These are phyloP conservation scores for Poecilia latipinna DNA, from an alignment of 2,113 vertebrate species.

Conservation along the genomic window DNA sequence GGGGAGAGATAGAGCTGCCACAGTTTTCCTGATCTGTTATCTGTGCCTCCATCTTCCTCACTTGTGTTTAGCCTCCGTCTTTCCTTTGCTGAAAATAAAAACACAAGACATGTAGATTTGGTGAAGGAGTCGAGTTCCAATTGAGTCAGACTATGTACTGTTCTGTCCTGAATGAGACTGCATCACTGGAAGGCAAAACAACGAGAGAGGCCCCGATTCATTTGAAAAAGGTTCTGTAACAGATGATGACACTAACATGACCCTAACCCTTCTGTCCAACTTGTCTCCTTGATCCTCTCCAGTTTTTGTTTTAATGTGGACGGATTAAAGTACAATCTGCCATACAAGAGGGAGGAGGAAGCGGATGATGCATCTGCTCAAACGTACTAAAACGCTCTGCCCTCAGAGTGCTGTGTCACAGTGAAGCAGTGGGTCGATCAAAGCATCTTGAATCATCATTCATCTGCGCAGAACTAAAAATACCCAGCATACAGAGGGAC, in stretches of 20 bases:
- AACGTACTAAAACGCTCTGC: conserved; percentile 4
- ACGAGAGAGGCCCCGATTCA: conserved; percentile 7
- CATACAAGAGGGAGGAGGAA: conserved; percentile 9
- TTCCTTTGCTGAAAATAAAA: conserved; percentile 3
- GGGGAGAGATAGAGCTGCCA: conserved; percentile 41
- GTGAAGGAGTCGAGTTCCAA: neutral
- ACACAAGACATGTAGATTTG: neutral
- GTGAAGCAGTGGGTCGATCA: conserved; percentile 28
- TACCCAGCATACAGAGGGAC: neutral
- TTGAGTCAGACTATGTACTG: conserved; percentile 10
- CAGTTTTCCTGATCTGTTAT: conserved; percentile 48
- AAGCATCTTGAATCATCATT: conserved; percentile 38
- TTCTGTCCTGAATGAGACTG: conserved; percentile 24
- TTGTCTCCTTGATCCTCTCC: neutral
- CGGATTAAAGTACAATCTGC: conserved; percentile 4
- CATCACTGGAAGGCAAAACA: conserved; percentile 22
- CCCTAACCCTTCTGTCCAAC: neutral
- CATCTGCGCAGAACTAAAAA: conserved; percentile 25
- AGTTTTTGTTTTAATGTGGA: neutral
- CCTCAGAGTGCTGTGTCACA: conserved; percentile 53
- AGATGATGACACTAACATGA: neutral
- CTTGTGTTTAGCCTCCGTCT: neutral
- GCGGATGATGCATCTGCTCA: conserved; percentile 20
- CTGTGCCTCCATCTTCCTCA: conserved; percentile 57
- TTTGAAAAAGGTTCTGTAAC: conserved; percentile 17